phyloP scores from a whole-genome alignment of 2,797 vertebrate genomes.

The Fundulus diaphanus region DNA sequence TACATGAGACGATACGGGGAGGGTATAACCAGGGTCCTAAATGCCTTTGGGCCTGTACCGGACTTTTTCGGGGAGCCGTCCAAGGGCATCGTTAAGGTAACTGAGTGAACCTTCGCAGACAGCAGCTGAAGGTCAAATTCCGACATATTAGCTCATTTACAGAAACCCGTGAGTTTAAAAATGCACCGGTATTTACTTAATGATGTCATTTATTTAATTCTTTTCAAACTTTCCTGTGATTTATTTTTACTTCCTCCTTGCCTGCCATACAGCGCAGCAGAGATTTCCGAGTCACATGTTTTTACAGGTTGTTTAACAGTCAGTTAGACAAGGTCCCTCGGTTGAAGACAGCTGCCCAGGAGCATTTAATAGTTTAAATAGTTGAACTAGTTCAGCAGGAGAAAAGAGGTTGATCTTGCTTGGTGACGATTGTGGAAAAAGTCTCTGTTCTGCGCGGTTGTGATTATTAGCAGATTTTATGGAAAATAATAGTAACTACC shows the following conservation, averaged over 20 bases:
- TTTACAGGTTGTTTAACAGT: conserved; percentile 38
- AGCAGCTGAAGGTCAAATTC: not conserved
- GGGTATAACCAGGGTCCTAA: conserved; percentile 86
- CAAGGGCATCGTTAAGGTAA: conserved; percentile 83
- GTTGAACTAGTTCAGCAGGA: conserved; percentile 1
- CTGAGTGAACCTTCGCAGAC: not conserved
- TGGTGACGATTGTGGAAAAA: not conserved
- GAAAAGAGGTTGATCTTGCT: not conserved
- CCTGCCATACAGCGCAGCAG: conserved; percentile 5
- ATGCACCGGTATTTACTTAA: not conserved
- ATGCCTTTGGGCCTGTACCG: conserved; percentile 89
- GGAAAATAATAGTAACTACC: not conserved
- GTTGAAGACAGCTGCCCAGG: conserved; percentile 12
- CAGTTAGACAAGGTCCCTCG: conserved; percentile 31
- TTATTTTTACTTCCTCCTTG: conserved; percentile 1
- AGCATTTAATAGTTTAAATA: conserved; percentile 38
- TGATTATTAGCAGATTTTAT: not conserved
- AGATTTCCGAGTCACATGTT: conserved; percentile 43
- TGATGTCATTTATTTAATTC: not conserved
- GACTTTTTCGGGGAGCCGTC: conserved; percentile 85
- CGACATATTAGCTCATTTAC: not conserved
- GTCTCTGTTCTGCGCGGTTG: not conserved
- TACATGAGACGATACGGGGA: conserved; percentile 90
- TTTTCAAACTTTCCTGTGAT: too few relatives aligned
- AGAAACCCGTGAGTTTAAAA: not conserved